phyloP scores from a whole-genome alignment of 2,888 invertebrate species.

The Drosophila mimica region DNA sequence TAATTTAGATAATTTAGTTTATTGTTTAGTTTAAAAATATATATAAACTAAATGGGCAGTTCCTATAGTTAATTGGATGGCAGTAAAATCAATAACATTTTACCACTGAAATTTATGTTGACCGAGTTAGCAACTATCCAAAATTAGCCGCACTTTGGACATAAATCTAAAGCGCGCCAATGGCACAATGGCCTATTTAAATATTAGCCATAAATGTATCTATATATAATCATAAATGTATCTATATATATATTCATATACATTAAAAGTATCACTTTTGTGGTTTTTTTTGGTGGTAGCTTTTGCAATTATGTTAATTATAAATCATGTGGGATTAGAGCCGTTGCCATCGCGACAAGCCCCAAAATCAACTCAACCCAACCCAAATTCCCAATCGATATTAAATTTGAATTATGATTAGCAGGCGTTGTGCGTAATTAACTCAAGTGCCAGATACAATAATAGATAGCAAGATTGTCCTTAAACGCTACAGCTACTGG shows the following conservation, averaged over 20 bases:
- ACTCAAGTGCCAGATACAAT: conserved; percentile 33
- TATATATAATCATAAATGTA: neutral
- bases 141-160: conserved; percentile 50
- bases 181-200: conserved; percentile 43
- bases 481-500: conserved; percentile 34
- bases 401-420: conserved; percentile 57
- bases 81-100: conserved; percentile 21
- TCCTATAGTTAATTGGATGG: conserved; percentile 14
- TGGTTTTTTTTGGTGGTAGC: conserved; percentile 20
- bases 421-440: conserved; percentile 43
- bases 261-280: neutral
- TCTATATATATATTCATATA: conserved; percentile 21
- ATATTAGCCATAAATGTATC: conserved; percentile 31
- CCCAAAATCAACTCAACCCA: neutral
- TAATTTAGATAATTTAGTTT: neutral
- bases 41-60: neutral
- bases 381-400: conserved; percentile 37
- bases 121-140: conserved; percentile 45
- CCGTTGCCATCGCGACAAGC: conserved; percentile 21
- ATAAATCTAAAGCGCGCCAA: conserved; percentile 62
- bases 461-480: conserved; percentile 30
- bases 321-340: conserved; percentile 67
- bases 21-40: neutral
- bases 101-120: neutral
- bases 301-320: conserved; percentile 63